Base-by-base conservation (phyloP, 2,113 vertebrate genomes). In the Parus major region DNA sequence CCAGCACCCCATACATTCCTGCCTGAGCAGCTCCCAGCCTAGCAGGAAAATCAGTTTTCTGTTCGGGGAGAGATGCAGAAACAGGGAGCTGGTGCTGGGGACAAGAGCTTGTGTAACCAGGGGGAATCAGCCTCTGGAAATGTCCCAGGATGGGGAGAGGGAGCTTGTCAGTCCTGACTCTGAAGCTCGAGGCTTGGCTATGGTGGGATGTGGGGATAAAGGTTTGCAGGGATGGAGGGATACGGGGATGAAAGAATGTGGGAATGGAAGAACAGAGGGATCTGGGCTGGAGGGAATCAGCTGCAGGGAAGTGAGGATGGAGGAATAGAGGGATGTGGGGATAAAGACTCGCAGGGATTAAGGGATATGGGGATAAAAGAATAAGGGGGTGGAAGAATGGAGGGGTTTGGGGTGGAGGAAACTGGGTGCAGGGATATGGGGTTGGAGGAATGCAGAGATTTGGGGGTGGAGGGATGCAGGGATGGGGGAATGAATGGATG, bases 41-140 rank as follows among this genome's bases (percentile, higher is more conserved):
- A 56, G 84, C 1, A 5, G 68, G 15, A 53, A 92, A 39, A 72
- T 33, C 42, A 41, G 33, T 52, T 64, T 75, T 79, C 56, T 15
- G 1, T 42, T 68, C 5, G 0, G 0, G 33, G 66, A 31, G 16
- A 89, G 66, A 28, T 9, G 6, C 0, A 1, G 66, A 23, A 59
- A 35, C 1, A 4, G 24, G n/a, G 81, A 81, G 28, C 9, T 1
- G 20, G 13, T 2, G 49, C 65, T 33, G 77, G 68, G 47, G 50
- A 25, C 60, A 65, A 77, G 22, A 1, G 1, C 15, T 71, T 11
- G 35, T 31, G 69, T 53, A 22, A 12, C 31, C 36, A n/a, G 46
- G 29, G 57, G 39, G 7, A 86, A 70, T 28, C 35, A 65, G 29
- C 19, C 23, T 11, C 52, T 69, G 59, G 81, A 56, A 89, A 57